Evolutionary conservation across 2,888 invertebrate species (phyloP).

Genomic region (Ashinkailepas kermadecensis): DNA sequence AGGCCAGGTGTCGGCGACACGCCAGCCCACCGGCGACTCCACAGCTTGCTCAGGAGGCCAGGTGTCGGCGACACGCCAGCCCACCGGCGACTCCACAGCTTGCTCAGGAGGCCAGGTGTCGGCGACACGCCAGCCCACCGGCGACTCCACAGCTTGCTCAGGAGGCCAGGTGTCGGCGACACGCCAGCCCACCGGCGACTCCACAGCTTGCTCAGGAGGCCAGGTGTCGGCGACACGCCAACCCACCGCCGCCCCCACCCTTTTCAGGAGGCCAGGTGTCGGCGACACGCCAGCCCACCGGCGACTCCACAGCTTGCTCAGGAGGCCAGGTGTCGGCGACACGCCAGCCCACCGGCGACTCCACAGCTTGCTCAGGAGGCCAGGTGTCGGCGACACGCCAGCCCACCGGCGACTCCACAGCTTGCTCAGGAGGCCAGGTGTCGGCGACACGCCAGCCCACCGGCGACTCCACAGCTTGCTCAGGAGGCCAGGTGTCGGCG

Average conservation of each 20-base stretch:
- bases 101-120: background rate
- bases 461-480: background rate
- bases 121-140: background rate
- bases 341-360: background rate
- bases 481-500: background rate
- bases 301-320: too few species aligned
- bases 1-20: background rate
- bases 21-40: background rate
- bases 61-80: background rate
- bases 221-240: background rate
- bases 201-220: too few species aligned
- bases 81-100: too few species aligned
- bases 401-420: too few species aligned
- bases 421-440: background rate
- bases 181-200: too few species aligned
- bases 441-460: background rate
- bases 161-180: background rate
- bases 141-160: background rate
- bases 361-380: background rate
- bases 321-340: background rate
- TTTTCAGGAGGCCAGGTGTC: background rate
- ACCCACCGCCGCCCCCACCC: background rate
- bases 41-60: background rate
- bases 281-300: too few species aligned
- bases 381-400: background rate